These are phyloP conservation scores for Phasianus colchicus DNA, from an alignment of 2,113 vertebrate species.

Conservation along the genomic window DNA sequence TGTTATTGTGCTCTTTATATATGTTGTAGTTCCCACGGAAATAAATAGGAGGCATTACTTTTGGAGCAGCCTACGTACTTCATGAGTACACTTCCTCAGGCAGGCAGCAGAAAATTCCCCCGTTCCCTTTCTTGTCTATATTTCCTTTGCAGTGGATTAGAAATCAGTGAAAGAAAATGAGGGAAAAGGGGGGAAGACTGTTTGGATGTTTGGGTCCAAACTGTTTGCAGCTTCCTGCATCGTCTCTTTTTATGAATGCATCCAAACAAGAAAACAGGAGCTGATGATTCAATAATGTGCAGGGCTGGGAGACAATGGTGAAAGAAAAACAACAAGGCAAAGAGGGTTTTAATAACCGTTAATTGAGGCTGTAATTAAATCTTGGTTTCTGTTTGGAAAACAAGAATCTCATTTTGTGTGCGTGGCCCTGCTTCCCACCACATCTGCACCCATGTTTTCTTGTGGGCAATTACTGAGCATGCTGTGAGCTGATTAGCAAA, in stretches of 20 bases:
- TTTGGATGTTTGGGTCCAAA: constrained; percentile 70
- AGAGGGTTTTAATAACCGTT: constrained; percentile 82
- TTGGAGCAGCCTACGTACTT: neutral
- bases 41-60: no score
- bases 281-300: constrained; percentile 75
- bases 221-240: constrained; percentile 70
- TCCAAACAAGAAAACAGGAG: constrained; percentile 72
- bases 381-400: constrained; percentile 83
- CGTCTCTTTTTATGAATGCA: constrained; percentile 69
- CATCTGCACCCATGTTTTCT: constrained; percentile 78
- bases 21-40: no score
- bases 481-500: constrained; percentile 74
- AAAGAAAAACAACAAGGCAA: constrained; percentile 57
- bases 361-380: constrained; percentile 83
- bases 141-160: neutral
- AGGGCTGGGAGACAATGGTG: constrained; percentile 77
- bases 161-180: neutral
- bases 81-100: neutral
- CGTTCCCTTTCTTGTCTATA: neutral
- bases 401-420: constrained; percentile 81
- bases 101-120: neutral
- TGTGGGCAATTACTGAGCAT: constrained; percentile 71
- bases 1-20: no score
- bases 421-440: constrained; percentile 41
- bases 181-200: constrained; percentile 37